These are phyloP conservation scores for Adelosebastes latens DNA, from an alignment of 2,797 vertebrate species.

Conservation along the genomic window DNA sequence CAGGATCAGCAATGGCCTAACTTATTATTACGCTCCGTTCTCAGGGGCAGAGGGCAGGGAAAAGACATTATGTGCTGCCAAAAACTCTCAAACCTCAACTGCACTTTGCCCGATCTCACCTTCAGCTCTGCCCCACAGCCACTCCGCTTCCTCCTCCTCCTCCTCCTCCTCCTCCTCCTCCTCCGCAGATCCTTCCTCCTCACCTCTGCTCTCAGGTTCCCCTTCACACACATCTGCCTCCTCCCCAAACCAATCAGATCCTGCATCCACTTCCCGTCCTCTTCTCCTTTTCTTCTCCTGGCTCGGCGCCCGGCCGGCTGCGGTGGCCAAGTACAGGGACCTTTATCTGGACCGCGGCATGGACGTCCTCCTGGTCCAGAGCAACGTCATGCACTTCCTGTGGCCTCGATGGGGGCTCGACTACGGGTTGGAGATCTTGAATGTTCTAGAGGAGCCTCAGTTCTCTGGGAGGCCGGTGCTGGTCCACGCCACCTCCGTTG, in stretches of 20 bases:
- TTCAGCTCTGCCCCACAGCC: neutral
- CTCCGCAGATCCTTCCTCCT: neutral
- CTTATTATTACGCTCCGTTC: constrained; percentile 48
- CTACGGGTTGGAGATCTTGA: constrained; percentile 59
- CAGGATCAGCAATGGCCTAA: constrained; percentile 58
- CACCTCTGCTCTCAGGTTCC: constrained; percentile 23
- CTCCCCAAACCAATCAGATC: neutral
- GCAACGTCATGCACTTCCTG: constrained; percentile 70
- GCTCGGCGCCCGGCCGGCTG: constrained; percentile 72
- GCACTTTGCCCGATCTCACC: rapidly evolving
- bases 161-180: neutral
- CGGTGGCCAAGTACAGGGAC: constrained; percentile 76
- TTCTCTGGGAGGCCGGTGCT: constrained; percentile 71
- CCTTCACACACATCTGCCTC: neutral
- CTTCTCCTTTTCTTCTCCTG: constrained; percentile 82
- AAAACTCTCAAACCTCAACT: neutral
- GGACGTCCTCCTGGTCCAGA: constrained; percentile 80
- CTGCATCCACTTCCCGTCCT: constrained; percentile 28
- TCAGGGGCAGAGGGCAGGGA: rapidly evolving
- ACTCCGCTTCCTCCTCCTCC: neutral
- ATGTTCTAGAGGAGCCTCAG: constrained; percentile 68
- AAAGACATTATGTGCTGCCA: neutral
- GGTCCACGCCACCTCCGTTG: constrained; percentile 81
- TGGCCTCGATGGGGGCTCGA: constrained; percentile 77
- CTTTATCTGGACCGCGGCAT: constrained; percentile 75